Conservation (phyloP, 2,113 vertebrate genomes). For the Megaceryle maxima region DNA sequence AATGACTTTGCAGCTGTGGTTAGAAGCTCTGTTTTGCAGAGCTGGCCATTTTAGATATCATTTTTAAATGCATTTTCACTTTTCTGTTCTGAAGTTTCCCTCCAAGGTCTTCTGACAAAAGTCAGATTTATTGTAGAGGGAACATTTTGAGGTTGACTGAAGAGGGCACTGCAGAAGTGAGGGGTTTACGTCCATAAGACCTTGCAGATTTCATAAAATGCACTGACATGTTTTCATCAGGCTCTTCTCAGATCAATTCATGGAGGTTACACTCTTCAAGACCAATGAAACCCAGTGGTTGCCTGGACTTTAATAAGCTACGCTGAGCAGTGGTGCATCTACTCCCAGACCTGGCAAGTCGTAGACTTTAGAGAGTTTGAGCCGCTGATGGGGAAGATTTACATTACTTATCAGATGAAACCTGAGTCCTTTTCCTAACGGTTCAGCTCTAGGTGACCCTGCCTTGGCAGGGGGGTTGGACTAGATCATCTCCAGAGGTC, state of each 20-base stretch:
- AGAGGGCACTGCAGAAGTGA: not conserved
- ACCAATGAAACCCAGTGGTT: not conserved
- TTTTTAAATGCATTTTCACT: not conserved
- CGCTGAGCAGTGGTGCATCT: not conserved
- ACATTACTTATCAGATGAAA: not conserved
- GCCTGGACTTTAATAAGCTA: not conserved
- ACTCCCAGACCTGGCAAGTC: not conserved
- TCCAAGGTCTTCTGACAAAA: not conserved
- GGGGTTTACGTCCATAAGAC: not conserved
- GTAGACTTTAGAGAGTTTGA: not conserved
- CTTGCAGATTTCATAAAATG: not conserved
- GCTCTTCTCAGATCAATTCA: not conserved
- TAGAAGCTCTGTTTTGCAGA: not conserved
- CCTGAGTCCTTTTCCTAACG: not conserved
- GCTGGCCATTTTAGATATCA: not conserved
- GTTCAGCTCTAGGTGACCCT: too few species aligned
- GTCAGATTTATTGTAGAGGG: not conserved
- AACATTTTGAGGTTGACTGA: not conserved
- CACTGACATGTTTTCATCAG: not conserved
- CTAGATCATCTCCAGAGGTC: too few species aligned
- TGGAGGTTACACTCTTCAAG: not conserved
- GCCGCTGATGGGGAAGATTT: not conserved
- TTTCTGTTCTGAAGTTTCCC: not conserved
- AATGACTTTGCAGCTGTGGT: not conserved
- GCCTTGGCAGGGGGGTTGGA: too few species aligned